Evolutionary conservation across 2,797 vertebrate genomes (phyloP), one percentile per base, ranked within the genome.

Genomic region (Smutsia temminckii): DNA sequence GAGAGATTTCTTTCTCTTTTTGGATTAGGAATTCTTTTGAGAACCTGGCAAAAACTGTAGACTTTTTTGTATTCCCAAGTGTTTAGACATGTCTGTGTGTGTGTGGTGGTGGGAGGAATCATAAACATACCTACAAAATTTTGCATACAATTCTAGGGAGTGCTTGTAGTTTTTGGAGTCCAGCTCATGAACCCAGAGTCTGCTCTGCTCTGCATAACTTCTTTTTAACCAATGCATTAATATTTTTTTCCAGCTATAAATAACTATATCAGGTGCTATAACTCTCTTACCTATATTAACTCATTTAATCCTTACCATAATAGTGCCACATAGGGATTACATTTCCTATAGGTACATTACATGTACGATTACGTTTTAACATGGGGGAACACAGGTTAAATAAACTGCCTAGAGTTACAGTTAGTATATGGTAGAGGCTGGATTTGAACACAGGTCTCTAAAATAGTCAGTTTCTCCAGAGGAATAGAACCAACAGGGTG

Each of bases 181-280:
- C 0, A n/a, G 29, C 9, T 5, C 37, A 78, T 34, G 16, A 80
- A 93, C 92, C 37, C 51, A 9, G 71, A 85, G 20, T 84, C 32
- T 91, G 55, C 12, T 59, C 55, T 85, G 34, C 12, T 59, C 55
- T 85, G 34, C 6, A 69, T 91, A 49, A 85, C 21, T 95, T 91
- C 20, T 63, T 86, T 91, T 66, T 49, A 79, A 71, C 14, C 51
- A 77, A 90, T 23, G 66, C 37, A 68, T 78, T 69, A 61, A 49
- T 69, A 68, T 68, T 53, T 72, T 89, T 89, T 81, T 55, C 61
- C 32, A 87, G 27, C 55, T 91, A 84, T 32, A 78, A 81, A 94
- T 91, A 89, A 74, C 25, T 72, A 57, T 17, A 12, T 88, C 72
- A 89, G 18, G 21, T 64, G 51, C 57, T 64, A 8, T 80, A 85